Percentiles rank a stretch among this genome's conserved stretches.
Evolutionary conservation across 2,113 vertebrate genomes (phyloP).

Genomic region (Tenrec ecaudatus): DNA sequence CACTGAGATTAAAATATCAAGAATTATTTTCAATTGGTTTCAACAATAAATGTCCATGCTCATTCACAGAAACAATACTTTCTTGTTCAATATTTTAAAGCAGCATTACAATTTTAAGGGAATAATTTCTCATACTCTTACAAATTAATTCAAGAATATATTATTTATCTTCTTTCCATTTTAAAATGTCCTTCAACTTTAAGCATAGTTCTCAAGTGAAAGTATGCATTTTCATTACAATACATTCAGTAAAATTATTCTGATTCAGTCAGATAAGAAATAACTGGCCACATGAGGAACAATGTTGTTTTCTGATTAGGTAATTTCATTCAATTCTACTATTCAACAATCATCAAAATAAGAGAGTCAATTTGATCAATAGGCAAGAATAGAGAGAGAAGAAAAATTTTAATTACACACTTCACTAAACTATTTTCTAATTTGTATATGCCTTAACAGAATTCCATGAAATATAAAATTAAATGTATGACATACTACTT

Average conservation of each 20-base stretch:
- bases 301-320: constrained; percentile 15
- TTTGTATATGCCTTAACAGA: neutral
- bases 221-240: constrained; percentile 22
- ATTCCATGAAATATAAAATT: constrained; percentile 48
- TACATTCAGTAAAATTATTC: constrained; percentile 43
- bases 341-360: constrained; percentile 20
- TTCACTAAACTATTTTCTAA: neutral
- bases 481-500: neutral
- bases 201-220: neutral
- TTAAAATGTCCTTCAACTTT: neutral
- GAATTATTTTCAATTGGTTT: neutral
- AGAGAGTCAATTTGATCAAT: constrained; percentile 32
- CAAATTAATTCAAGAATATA: constrained; percentile 28
- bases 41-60: neutral
- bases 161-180: constrained; percentile 36
- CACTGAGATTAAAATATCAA: neutral
- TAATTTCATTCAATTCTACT: constrained; percentile 50
- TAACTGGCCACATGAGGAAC: neutral
- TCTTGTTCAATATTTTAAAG: neutral
- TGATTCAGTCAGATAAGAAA: constrained; percentile 36
- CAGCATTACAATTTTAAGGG: constrained; percentile 5
- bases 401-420: constrained; percentile 42
- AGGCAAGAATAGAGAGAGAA: constrained; percentile 7
- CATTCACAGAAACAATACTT: neutral
- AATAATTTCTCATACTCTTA: constrained; percentile 12